Conservation (phyloP, 2,888 invertebrate genomes). For the Thymelicus lineola region DNA sequence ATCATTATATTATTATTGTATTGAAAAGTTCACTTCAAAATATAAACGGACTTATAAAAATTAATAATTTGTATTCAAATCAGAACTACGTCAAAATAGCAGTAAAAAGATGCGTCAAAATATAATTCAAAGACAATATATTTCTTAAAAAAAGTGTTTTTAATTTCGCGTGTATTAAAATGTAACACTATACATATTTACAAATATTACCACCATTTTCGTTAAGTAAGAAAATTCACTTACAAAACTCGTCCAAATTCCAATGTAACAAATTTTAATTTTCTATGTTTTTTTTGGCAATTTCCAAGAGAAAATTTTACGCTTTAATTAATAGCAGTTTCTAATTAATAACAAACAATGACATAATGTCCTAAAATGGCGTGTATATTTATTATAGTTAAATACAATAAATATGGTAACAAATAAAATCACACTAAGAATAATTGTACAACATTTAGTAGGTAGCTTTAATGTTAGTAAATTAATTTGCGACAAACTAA, state of each 20-base stretch:
- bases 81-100: too few relatives aligned
- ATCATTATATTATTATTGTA: too few relatives aligned
- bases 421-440: slow-evolving; percentile 1
- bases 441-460: neutral
- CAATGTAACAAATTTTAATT: slow-evolving; percentile 50
- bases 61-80: too few relatives aligned
- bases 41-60: too few relatives aligned
- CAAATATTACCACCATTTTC: slow-evolving; percentile 41
- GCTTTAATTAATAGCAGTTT: slow-evolving; percentile 9
- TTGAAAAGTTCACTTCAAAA: too few relatives aligned
- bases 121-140: neutral
- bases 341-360: slow-evolving; percentile 14
- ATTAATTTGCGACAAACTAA: neutral
- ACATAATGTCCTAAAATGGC: neutral
- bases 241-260: slow-evolving; percentile 59
- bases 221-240: slow-evolving; percentile 41
- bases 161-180: slow-evolving; percentile 62
- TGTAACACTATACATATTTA: slow-evolving; percentile 71
- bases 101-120: neutral
- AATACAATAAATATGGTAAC: neutral
- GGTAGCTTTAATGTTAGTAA: neutral
- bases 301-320: slow-evolving; percentile 33
- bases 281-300: slow-evolving; percentile 54
- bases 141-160: slow-evolving; percentile 24
- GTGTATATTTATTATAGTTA: neutral